phyloP scores from a whole-genome alignment of 2,797 vertebrate genomes.

The Syngnathus acus region DNA sequence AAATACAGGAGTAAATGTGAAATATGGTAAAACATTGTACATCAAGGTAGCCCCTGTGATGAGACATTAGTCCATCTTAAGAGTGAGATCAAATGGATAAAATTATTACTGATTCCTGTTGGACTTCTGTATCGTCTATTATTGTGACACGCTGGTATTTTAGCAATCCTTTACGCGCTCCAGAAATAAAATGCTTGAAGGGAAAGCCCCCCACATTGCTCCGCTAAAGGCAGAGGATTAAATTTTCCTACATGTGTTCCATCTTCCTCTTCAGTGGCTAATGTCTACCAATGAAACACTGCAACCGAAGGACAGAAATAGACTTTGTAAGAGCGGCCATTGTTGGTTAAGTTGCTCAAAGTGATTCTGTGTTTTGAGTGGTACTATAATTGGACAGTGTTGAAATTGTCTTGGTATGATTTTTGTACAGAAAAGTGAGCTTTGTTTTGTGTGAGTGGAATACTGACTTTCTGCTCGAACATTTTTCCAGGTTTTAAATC shows the following conservation, averaged over 20 bases:
- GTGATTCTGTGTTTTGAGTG: background rate
- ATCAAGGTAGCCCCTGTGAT: background rate
- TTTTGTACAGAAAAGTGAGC: slow-evolving; percentile 9
- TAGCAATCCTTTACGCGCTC: slow-evolving; percentile 44
- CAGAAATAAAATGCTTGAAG: slow-evolving; percentile 49
- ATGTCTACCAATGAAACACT: slow-evolving; percentile 47
- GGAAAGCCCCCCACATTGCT: slow-evolving; percentile 47
- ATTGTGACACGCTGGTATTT: slow-evolving; percentile 26
- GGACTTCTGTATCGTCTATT: slow-evolving; percentile 14
- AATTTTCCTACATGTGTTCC: slow-evolving; percentile 60
- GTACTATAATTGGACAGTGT: background rate
- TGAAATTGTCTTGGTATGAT: slow-evolving; percentile 17
- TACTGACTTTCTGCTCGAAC: slow-evolving; percentile 18
- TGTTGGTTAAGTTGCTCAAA: slow-evolving; percentile 28
- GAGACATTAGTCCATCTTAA: slow-evolving; percentile 2
- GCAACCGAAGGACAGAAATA: slow-evolving; percentile 56
- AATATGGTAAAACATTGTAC: background rate
- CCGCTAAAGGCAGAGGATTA: slow-evolving; percentile 47
- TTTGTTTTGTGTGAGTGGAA: slow-evolving; percentile 22
- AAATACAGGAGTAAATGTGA: background rate
- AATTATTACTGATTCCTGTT: background rate
- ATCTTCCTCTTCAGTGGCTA: slow-evolving; percentile 41
- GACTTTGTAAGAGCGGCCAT: slow-evolving; percentile 34
- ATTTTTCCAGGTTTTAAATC: slow-evolving; percentile 79
- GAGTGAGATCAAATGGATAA: slow-evolving; percentile 9